Base-by-base conservation (phyloP, 1,140 invertebrate genomes). In the Thereuonema tuberculata region DNA sequence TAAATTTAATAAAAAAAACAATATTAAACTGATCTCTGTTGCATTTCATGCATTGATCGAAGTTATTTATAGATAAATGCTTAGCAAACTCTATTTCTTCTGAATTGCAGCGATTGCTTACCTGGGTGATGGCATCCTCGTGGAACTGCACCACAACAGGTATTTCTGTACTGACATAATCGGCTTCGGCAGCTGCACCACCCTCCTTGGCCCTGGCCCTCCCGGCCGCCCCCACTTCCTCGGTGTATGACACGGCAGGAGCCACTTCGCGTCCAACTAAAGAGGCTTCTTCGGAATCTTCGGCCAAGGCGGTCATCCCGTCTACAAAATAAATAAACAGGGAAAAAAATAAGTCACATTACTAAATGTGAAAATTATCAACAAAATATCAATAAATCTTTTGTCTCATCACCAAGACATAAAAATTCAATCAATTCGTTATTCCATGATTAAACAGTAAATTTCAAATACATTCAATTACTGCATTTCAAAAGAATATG, bases 61-160 rank as follows among this genome's bases (percentile, higher is more conserved):
- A 12, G 5, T 21, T 12, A 5, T 50, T 50, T 50, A 12, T 50
- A 12, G 17, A 37, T 37, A 17, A 37, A 37, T 37, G 31, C 31
- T 37, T 17, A 37, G 5, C 17, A 37, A 17, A 37, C 26, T 55
- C 25, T 14, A 55, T 12, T n/a, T 23, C 17, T 24, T 3, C 27
- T 55, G 15, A 25, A 12, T 24, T 27, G 21, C 26, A 23, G 49
- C n/a, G 46, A 15, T 9, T 28, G 47, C 53, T 62, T 62, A 82
- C 81, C 78, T 83, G 82, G 67, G 78, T 76, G 24, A 86, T 72
- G 3, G 84, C 84, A 68, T 85, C 83, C 66, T 85, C 83, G 67
- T 86, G 83, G 68, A 86, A 86, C 65, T 84, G 82, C n/a, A 82
- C 81, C 1, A 85, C 71, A 0, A 82, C 75, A 20, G 79, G 78